These are phyloP conservation scores for Bolinopsis microptera DNA, from an alignment of 37 sponge, comb jelly and placozoan species.

Conservation along the genomic window DNA sequence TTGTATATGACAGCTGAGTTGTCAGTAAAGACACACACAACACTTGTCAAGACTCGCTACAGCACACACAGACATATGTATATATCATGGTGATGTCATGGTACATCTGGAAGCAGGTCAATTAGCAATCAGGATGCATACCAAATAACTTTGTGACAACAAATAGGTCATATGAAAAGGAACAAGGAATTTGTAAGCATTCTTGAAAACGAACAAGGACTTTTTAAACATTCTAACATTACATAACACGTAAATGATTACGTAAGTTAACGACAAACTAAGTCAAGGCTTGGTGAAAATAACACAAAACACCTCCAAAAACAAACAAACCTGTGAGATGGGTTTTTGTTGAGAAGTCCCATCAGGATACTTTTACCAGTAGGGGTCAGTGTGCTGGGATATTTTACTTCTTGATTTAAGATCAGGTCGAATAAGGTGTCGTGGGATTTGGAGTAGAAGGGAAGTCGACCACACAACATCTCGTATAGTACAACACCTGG, in stretches of 20 bases:
- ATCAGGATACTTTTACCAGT: slow-evolving; percentile 73
- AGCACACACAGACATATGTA: neutral
- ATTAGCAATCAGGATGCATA: too few relatives aligned
- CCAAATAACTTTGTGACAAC: too few relatives aligned
- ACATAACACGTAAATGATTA: too few relatives aligned
- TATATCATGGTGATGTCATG: too few relatives aligned
- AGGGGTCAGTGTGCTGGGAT: slow-evolving; percentile 84
- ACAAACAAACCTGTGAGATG: slow-evolving; percentile 70
- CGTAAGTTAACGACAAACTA: too few relatives aligned
- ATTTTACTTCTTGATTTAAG: slow-evolving; percentile 73
- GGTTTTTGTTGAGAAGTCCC: slow-evolving; percentile 89
- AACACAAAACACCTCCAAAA: neutral
- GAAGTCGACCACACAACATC: slow-evolving; percentile 98
- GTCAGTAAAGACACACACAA: neutral
- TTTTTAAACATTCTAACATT: too few relatives aligned
- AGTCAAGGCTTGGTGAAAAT: too few relatives aligned
- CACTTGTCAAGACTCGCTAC: neutral
- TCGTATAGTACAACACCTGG: slow-evolving; percentile 96
- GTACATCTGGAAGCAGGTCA: too few relatives aligned
- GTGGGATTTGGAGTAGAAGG: slow-evolving; percentile 92
- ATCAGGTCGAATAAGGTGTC: slow-evolving; percentile 90
- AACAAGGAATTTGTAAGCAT: too few relatives aligned
- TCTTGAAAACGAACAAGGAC: too few relatives aligned
- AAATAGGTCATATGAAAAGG: too few relatives aligned
- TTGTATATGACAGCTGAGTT: neutral